Conservation (phyloP, 2,888 invertebrate genomes). For the Agonum fuliginosum region DNA sequence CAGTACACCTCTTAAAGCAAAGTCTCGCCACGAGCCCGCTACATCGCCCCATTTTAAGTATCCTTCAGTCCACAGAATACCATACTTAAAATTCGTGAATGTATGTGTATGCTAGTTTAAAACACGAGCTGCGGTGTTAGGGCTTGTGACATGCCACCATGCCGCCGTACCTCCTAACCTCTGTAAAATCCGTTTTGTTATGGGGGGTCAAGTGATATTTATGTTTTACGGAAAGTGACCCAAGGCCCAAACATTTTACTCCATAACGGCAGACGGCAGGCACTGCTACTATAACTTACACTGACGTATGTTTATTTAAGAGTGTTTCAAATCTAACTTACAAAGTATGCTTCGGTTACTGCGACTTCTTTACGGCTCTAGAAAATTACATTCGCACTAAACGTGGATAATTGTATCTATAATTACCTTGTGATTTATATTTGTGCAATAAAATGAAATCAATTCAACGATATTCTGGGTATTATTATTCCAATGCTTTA, state of each 20-base stretch:
- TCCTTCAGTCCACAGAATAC: constrained; percentile 8
- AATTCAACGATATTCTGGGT: background rate
- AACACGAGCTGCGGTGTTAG: constrained; percentile 21
- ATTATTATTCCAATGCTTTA: background rate
- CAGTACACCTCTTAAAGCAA: constrained; percentile 34
- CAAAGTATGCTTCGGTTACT: constrained; percentile 28
- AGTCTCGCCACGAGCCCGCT: background rate
- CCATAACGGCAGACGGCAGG: constrained; percentile 17
- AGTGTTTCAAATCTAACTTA: constrained; percentile 32
- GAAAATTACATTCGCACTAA: constrained; percentile 1
- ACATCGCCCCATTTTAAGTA: constrained; percentile 37
- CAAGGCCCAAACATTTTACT: background rate
- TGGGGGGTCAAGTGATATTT: constrained; percentile 55
- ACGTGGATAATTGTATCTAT: constrained; percentile 15
- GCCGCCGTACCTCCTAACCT: constrained; percentile 10
- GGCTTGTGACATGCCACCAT: background rate
- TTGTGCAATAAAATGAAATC: background rate
- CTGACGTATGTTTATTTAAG: constrained; percentile 45
- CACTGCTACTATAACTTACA: constrained; percentile 42
- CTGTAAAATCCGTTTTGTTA: constrained; percentile 39
- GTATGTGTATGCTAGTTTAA: constrained; percentile 25
- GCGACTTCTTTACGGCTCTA: constrained; percentile 5
- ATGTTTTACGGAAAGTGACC: constrained; percentile 46
- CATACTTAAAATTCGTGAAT: constrained; percentile 56
- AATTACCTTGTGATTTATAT: constrained; percentile 17